A percentile compares a stretch with the other conserved stretches of the same genome.
phyloP scores from a whole-genome alignment of 2,888 invertebrate species.

The Glaucopsyche alexis region DNA sequence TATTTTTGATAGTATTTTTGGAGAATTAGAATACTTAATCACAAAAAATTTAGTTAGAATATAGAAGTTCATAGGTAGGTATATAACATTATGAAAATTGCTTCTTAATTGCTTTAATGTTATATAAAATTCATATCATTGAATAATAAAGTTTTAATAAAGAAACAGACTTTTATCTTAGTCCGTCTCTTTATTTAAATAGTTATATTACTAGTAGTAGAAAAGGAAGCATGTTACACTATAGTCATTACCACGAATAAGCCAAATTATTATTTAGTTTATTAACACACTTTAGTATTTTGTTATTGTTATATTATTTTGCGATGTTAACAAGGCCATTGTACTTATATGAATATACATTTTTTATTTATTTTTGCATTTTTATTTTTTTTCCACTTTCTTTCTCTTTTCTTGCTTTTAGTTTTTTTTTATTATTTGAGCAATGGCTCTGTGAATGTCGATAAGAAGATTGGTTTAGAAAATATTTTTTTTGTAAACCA shows the following conservation, averaged over 20 bases:
- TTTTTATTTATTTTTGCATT: slow-evolving; percentile 55
- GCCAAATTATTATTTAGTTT: slow-evolving; percentile 19
- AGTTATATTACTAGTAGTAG: neutral
- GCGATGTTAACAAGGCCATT: slow-evolving; percentile 65
- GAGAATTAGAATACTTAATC: neutral
- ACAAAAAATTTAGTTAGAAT: neutral
- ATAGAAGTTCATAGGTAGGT: neutral
- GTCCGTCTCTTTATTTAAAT: too few species aligned
- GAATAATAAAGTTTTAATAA: too few species aligned
- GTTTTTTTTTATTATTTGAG: slow-evolving; percentile 41
- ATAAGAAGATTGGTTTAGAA: slow-evolving; percentile 17
- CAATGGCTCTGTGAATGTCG: slow-evolving; percentile 59
- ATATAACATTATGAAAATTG: neutral
- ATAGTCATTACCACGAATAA: slow-evolving; percentile 13
- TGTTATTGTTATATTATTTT: slow-evolving; percentile 32
- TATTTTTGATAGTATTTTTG: neutral
- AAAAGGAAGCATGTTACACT: neutral
- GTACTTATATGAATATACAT: slow-evolving; percentile 70
- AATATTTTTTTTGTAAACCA: too few species aligned
- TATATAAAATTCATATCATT: too few species aligned
- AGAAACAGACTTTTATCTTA: too few species aligned
- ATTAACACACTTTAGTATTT: slow-evolving; percentile 27
- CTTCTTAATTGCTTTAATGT: too few species aligned
- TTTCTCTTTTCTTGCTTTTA: too few species aligned
- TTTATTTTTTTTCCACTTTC: slow-evolving; percentile 56